Base-by-base conservation (phyloP, 2,888 invertebrate genomes). In the Phanerotoma sp. region DNA sequence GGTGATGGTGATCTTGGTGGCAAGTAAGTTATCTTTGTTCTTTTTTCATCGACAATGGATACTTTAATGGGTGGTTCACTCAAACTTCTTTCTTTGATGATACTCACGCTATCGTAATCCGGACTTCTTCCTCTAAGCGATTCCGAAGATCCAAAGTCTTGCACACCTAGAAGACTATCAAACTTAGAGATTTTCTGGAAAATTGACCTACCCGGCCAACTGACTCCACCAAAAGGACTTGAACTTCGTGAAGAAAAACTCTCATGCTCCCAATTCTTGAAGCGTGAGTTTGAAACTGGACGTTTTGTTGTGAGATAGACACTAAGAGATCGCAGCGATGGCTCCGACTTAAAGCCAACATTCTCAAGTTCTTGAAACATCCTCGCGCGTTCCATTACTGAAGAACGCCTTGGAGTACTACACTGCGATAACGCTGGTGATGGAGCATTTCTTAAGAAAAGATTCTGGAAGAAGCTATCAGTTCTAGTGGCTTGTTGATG, bases 211-310 rank as follows among this genome's bases (percentile, higher is more conserved):
- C 85, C 83, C 0, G 83, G 81, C 82, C 85, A 84, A 20, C 82
- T 83, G 35, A 83, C 78, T 0, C 83, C n/a, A n/a, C n/a, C 82
- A 60, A 82, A 81, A 1, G 86, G 84, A 66, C 84, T 86, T 13
- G 81, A 79, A 21, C 81, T 79, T 61, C 80, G 68, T 2, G 78
- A 77, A 0, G 76, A 73, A 15, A 67, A 41, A 54, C 78, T 83
- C 70, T 79, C 85, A 58, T 80, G 80, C 66, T 89, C 89, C 79
- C 85, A 81, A 64, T 83, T 81, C 66, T 83, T 83, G 72, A 90
- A 89, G 65, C 86, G 85, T 1, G 89, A 89, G 62, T 86, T 83
- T 2, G 85, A 83, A 0, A 89, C 88, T 5, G 89, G 87, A 67
- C 84, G 85, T 60, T 86, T 85, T 64, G 86, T 82, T 38, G 83